A percentile compares a stretch with the other conserved stretches of the same genome.
Conservation (phyloP, 2,113 vertebrate species). For the Zonotrichia leucophrys region DNA sequence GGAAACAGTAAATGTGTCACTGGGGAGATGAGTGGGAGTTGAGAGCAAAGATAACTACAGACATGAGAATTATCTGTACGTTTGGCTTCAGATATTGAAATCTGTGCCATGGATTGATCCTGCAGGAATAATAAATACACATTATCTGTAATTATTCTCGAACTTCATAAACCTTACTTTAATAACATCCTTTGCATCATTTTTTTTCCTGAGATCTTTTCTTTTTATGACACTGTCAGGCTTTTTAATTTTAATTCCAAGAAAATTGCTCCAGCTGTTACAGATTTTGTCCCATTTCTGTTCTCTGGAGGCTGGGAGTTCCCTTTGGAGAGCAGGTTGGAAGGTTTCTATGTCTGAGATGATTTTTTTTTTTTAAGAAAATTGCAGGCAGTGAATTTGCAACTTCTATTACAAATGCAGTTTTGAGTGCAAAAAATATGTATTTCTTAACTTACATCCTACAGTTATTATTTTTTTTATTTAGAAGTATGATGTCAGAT, state of each 20-base stretch:
- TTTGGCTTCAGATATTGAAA: conserved; percentile 46
- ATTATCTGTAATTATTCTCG: conserved; percentile 70
- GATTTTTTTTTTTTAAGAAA: background rate
- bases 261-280: conserved; percentile 48
- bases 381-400: background rate
- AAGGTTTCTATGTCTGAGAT: background rate
- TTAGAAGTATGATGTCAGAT: background rate
- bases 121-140: conserved; percentile 60
- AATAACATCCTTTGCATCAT: conserved; percentile 21
- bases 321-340: background rate
- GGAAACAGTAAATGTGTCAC: conserved; percentile 28
- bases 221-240: conserved; percentile 57
- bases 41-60: conserved; percentile 50
- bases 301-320: background rate
- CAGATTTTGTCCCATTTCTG: background rate
- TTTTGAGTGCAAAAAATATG: background rate
- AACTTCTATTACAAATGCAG: background rate
- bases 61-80: background rate
- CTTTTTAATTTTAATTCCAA: conserved; percentile 57
- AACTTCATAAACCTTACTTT: conserved; percentile 62
- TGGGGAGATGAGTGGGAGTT: conserved; percentile 26
- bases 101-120: conserved; percentile 47
- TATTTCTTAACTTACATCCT: background rate
- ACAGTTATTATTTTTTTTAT: background rate
- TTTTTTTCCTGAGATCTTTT: conserved; percentile 26